Evolutionary conservation across 92 coral and sea anemone species (phyloP), one percentile per base, ranked within the genome.

Genomic region (Metridium senile): DNA sequence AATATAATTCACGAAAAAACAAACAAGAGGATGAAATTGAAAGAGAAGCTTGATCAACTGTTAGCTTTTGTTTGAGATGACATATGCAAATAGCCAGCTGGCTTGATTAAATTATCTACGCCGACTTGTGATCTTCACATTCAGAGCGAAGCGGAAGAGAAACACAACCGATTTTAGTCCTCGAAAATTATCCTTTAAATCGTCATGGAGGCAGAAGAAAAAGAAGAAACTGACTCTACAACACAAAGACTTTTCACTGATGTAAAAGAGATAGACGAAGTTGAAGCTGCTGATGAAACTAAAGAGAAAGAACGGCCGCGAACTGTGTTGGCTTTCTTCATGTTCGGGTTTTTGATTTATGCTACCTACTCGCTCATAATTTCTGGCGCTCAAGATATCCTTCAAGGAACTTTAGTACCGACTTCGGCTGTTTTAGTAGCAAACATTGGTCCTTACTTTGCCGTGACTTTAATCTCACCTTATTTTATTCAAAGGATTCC

Each of bases 351-450:
- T 53, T 66, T 91, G 68, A 85, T 91, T 26, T 91, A 91, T 54
- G 89, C 92, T 34, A 87, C 85, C 31, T 91, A 91, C 69, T 91
- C 97, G 51, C 73, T 91, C 25, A 88, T 91, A 27, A 91, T 91
- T 67, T 83, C 97, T 0, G 97, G 93, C 27, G 93, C 97, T 30
- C 93, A 91, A 76, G 97, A 91, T 30, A 91, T 91, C 58, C 83
- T 91, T 10, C 84, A 89, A 4, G 97, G 93, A 51, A 91, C 97
- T 10, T 70, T 82, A 26, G 97, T 91, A 11, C 97, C 89, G 19
- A 91, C 97, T 0, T 91, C 97, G 4, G 87, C 92, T 22, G 97
- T 91, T 8, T 74, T 91, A 8, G 78, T 91, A 19, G 92, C 93
- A 16, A 91, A 91, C 53, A 87, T 91, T 59, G 97, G 97, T 34